Evolutionary conservation across 2,797 vertebrate species (phyloP).

Genomic region (Hirundo rustica): DNA sequence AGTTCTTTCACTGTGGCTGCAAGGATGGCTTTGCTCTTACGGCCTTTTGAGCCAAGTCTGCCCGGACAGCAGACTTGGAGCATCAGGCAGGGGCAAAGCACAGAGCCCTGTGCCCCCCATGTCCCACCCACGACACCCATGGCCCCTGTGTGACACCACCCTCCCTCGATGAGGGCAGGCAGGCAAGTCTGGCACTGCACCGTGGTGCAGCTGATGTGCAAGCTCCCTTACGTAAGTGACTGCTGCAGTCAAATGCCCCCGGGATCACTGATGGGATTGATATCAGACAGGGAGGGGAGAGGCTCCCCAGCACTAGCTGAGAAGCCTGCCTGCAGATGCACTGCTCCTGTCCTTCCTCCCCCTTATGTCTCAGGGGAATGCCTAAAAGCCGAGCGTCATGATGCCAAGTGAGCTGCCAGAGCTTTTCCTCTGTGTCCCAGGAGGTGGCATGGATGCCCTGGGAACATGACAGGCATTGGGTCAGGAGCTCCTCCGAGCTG

Average conservation of each 20-base stretch:
- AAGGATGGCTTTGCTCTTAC: not conserved
- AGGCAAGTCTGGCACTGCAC: not conserved
- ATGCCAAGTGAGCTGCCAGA: not conserved
- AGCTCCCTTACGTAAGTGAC: not conserved
- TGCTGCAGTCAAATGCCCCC: not conserved
- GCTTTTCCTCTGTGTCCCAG: not conserved
- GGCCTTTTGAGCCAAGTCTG: fast-evolving
- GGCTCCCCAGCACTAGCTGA: not conserved
- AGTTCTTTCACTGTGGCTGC: not conserved
- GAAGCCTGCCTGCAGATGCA: not conserved
- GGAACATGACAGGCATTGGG: not conserved
- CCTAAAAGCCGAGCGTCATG: not conserved
- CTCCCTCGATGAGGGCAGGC: not conserved
- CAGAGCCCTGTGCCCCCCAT: not conserved
- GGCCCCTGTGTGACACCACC: not conserved
- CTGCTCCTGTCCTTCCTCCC: not conserved
- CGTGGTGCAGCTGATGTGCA: fast-evolving
- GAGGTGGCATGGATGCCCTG: not conserved
- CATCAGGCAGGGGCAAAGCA: not conserved
- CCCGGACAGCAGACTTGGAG: fast-evolving
- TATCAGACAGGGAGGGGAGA: not conserved
- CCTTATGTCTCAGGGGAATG: fast-evolving
- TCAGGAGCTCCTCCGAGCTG: not conserved
- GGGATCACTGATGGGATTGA: not conserved
- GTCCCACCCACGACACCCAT: fast-evolving